Evolutionary conservation across 92 coral and sea anemone genomes (phyloP).

Genomic region (Heliopora coerulea): DNA sequence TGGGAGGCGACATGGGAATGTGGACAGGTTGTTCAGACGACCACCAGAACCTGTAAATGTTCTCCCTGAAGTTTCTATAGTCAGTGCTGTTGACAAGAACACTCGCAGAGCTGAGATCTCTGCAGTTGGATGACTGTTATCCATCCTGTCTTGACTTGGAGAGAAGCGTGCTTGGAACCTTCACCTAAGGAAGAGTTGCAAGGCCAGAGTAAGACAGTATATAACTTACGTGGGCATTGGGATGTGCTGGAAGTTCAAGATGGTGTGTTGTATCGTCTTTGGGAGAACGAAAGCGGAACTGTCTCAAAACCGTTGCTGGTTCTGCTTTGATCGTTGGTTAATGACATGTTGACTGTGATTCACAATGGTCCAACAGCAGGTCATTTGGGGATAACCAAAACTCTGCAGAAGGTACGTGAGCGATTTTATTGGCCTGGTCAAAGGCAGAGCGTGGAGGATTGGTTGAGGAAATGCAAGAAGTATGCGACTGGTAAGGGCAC

Average conservation of each 20-base stretch:
- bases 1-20: slow-evolving; percentile 51
- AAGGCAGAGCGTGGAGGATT: slow-evolving; percentile 51
- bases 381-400: no score
- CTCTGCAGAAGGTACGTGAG: no score
- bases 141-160: slow-evolving; percentile 41
- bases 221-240: slow-evolving; percentile 50
- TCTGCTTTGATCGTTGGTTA: slow-evolving; percentile 42
- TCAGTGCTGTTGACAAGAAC: slow-evolving; percentile 25
- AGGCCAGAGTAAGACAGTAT: slow-evolving; percentile 32
- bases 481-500: no score
- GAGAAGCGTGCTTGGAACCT: background rate
- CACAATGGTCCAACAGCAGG: no score
- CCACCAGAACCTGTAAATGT: background rate
- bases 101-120: slow-evolving; percentile 15
- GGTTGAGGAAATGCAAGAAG: slow-evolving; percentile 49
- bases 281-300: slow-evolving; percentile 44
- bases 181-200: background rate
- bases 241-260: slow-evolving; percentile 36
- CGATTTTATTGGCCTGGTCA: no score
- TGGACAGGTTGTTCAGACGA: slow-evolving; percentile 33
- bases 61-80: slow-evolving; percentile 5
- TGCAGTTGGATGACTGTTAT: slow-evolving; percentile 40
- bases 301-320: no score
- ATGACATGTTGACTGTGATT: slow-evolving; percentile 45
- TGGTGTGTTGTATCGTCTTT: slow-evolving; percentile 49